Percentiles rank a stretch among this genome's conserved stretches.
Conservation (phyloP, 2,113 vertebrate genomes). For the Siphamia tubifer region DNA sequence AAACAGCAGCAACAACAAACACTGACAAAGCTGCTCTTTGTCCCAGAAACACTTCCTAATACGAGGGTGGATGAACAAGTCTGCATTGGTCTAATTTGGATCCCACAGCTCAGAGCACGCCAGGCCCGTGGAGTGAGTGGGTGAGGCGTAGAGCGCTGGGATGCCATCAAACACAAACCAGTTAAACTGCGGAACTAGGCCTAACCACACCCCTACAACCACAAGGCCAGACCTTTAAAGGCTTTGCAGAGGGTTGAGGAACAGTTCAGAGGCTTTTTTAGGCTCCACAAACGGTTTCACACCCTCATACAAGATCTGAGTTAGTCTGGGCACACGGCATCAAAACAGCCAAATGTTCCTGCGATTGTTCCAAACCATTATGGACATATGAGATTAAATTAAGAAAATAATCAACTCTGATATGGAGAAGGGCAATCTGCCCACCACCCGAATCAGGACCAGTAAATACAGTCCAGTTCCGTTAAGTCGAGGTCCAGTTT, state of each 20-base stretch:
- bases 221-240: slow-evolving; percentile 38
- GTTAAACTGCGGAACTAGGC: slow-evolving; percentile 56
- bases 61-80: slow-evolving; percentile 34
- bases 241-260: slow-evolving; percentile 21
- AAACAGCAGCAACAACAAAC: not conserved
- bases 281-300: slow-evolving; percentile 42
- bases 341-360: too few relatives aligned
- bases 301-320: too few relatives aligned
- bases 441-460: too few relatives aligned
- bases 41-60: slow-evolving; percentile 40
- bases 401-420: too few relatives aligned
- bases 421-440: too few relatives aligned
- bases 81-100: slow-evolving; percentile 54
- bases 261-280: slow-evolving; percentile 39
- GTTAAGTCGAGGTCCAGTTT: too few relatives aligned
- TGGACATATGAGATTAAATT: too few relatives aligned
- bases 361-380: too few relatives aligned
- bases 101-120: slow-evolving; percentile 48
- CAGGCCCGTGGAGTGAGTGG: slow-evolving; percentile 58
- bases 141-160: slow-evolving; percentile 40
- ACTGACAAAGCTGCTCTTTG: slow-evolving; percentile 59
- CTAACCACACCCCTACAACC: slow-evolving; percentile 64
- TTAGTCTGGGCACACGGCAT: too few relatives aligned
- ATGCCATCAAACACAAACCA: slow-evolving; percentile 60
- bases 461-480: too few relatives aligned